A percentile compares a stretch with the other conserved stretches of the same genome.
These are phyloP conservation scores for Myotis daubentonii DNA, from an alignment of 2,797 vertebrate genomes.

Conservation along the genomic window DNA sequence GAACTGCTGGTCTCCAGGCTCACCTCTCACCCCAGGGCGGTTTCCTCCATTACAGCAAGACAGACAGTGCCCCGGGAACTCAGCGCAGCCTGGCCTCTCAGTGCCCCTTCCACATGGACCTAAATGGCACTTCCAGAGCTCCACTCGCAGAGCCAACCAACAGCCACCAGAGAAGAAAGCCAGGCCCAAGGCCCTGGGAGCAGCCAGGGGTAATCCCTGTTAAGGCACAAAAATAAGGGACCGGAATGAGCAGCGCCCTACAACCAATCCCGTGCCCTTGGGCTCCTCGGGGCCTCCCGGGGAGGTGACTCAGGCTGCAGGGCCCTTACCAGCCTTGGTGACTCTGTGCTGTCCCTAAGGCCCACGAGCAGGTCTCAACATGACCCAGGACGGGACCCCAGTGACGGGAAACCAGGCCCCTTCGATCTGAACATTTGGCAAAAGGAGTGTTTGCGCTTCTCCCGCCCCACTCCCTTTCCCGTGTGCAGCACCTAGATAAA, in stretches of 20 bases:
- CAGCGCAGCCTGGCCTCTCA: not conserved
- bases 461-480: slow-evolving; percentile 42
- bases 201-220: not conserved
- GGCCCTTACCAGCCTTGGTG: not conserved
- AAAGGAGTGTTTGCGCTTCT: slow-evolving; percentile 16
- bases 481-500: slow-evolving; percentile 61
- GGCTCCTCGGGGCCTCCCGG: not conserved
- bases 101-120: not conserved
- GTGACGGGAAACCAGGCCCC: not conserved
- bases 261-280: not conserved
- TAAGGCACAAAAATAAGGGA: not conserved
- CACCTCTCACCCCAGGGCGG: slow-evolving; percentile 31
- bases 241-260: not conserved
- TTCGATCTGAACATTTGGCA: not conserved
- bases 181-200: not conserved
- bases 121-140: not conserved
- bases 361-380: not conserved
- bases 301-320: not conserved
- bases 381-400: not conserved
- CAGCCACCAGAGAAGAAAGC: not conserved
- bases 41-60: slow-evolving; percentile 16
- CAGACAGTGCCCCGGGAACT: not conserved
- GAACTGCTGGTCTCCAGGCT: not conserved
- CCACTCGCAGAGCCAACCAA: not conserved
- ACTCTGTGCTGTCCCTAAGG: not conserved